These are phyloP conservation scores for Psilopogon haemacephalus DNA, from an alignment of 2,113 vertebrate genomes.

Conservation along the genomic window DNA sequence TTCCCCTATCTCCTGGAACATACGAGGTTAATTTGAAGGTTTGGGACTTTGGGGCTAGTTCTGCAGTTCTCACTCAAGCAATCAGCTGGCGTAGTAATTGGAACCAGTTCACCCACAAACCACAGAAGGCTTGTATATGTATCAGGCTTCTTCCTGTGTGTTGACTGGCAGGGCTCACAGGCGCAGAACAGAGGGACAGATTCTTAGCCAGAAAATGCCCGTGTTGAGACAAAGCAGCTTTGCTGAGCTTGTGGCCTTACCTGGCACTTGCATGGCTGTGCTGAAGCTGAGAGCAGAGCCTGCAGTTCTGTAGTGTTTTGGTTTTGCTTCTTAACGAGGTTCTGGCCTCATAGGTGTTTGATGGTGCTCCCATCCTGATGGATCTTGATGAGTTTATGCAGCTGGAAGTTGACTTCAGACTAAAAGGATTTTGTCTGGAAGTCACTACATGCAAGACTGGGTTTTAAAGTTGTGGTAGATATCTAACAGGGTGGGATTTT, in stretches of 20 bases:
- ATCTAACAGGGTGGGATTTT: not conserved
- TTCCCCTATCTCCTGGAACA: not conserved
- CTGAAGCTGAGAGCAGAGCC: not conserved
- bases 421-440: not conserved
- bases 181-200: not conserved
- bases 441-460: rapidly evolving
- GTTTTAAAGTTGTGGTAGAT: not conserved
- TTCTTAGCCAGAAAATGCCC: not conserved
- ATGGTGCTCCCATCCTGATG: not conserved
- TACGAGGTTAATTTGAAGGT: not conserved
- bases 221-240: not conserved
- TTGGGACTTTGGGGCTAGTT: not conserved
- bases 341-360: not conserved
- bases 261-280: not conserved
- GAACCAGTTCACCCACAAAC: slow-evolving; percentile 61
- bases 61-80: slow-evolving; percentile 11
- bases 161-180: not conserved
- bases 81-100: slow-evolving; percentile 11
- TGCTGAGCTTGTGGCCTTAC: not conserved
- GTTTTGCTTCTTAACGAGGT: not conserved
- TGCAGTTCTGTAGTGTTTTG: not conserved
- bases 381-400: not conserved
- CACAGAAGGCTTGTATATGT: not conserved
- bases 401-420: not conserved
- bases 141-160: slow-evolving; percentile 1